Evolutionary conservation across 2,888 invertebrate genomes (phyloP).

Genomic region (Aphidoletes aphidimyza): DNA sequence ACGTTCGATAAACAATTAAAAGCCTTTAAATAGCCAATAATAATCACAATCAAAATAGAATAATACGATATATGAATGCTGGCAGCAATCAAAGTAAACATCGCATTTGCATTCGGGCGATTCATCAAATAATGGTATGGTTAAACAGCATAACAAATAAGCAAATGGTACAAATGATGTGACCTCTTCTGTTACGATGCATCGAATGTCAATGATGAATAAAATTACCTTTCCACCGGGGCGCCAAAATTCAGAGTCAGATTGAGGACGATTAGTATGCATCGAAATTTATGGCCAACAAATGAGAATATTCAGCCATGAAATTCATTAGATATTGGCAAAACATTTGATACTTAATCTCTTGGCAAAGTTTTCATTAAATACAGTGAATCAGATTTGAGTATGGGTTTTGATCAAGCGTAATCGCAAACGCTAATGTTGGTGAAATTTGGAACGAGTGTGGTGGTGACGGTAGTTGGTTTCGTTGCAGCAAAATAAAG

Average conservation of each 20-base stretch:
- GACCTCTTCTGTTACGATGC: too few relatives aligned
- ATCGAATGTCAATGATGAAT: too few relatives aligned
- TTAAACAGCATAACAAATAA: not conserved
- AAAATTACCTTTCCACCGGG: too few relatives aligned
- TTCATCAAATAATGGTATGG: conserved; percentile 38
- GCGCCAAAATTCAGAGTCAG: too few relatives aligned
- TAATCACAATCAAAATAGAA: conserved; percentile 20
- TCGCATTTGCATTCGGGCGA: conserved; percentile 1
- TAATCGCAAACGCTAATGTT: too few relatives aligned
- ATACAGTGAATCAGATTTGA: too few relatives aligned
- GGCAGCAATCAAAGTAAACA: conserved; percentile 47
- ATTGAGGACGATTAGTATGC: not conserved
- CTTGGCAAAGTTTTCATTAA: too few relatives aligned
- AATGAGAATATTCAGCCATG: not conserved
- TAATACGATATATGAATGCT: not conserved
- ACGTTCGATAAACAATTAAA: conserved; percentile 29
- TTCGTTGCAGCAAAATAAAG: too few relatives aligned
- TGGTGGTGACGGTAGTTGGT: too few relatives aligned
- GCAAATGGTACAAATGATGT: too few relatives aligned
- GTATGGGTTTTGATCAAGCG: too few relatives aligned
- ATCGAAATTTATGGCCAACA: conserved; percentile 17
- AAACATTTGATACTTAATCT: conserved; percentile 17
- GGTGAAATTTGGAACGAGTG: too few relatives aligned
- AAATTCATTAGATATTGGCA: not conserved
- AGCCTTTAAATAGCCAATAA: conserved; percentile 44